Conservation (phyloP, 2,888 invertebrate genomes). For the Timandra comae region DNA sequence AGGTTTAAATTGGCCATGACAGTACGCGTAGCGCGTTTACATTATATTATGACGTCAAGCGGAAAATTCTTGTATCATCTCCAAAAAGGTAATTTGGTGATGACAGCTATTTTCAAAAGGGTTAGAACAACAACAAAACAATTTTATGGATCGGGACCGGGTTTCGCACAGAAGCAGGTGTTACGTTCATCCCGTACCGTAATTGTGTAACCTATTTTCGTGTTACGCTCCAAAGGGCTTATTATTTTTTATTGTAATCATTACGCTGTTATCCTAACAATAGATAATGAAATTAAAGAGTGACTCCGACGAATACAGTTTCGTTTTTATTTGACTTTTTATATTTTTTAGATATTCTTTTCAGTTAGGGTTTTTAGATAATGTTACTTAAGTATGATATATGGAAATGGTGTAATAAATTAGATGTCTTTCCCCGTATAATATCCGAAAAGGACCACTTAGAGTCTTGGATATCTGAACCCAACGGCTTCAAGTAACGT, state of each 20-base stretch:
- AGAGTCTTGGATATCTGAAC: no score
- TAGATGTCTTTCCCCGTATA: no score
- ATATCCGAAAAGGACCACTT: no score
- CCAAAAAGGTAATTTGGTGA: conserved; percentile 11
- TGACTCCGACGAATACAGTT: conserved; percentile 6
- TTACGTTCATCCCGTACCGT: conserved; percentile 13
- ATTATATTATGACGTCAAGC: conserved; percentile 8
- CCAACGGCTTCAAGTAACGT: no score
- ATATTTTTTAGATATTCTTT: no score
- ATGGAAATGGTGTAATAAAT: no score
- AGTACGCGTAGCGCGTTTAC: conserved; percentile 5
- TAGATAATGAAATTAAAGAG: conserved; percentile 9
- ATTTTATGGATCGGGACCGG: conserved; percentile 21
- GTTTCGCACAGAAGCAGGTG: conserved; percentile 22
- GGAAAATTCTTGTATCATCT: conserved; percentile 8
- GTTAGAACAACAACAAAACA: conserved; percentile 23
- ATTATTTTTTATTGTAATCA: conserved; percentile 24
- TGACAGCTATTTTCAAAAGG: conserved; percentile 20
- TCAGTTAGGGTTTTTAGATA: conserved; percentile 1
- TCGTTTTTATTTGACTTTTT: conserved; percentile 4
- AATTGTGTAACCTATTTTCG: conserved; percentile 14
- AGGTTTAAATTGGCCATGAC: conserved; percentile 15
- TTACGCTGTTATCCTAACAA: conserved; percentile 16
- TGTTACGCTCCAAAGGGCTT: conserved; percentile 22
- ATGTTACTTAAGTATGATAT: conserved; percentile 8